Evolutionary conservation across 2,113 vertebrate species (phyloP).

Genomic region (Microcebus lehilahytsara): DNA sequence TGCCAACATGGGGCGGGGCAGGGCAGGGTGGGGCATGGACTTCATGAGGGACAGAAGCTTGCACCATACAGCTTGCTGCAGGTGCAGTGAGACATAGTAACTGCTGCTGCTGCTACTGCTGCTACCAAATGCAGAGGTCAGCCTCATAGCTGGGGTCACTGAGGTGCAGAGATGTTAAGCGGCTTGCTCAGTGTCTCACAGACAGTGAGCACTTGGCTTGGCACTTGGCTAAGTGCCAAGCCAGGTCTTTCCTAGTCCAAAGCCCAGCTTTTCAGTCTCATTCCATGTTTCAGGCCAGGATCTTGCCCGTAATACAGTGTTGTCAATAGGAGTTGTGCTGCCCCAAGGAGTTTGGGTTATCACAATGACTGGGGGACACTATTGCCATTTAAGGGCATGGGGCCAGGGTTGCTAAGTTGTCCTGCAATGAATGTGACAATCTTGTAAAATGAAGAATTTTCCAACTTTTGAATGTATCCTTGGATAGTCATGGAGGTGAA

Average conservation of each 20-base stretch:
- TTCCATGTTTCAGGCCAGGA: not conserved
- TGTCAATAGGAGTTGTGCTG: not conserved
- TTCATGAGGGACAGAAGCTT: not conserved
- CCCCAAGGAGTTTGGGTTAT: not conserved
- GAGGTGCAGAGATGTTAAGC: not conserved
- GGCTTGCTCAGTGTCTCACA: not conserved
- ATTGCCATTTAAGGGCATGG: not conserved
- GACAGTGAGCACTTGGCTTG: not conserved
- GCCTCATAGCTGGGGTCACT: not conserved
- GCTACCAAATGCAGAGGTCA: not conserved
- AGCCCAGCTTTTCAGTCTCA: not conserved
- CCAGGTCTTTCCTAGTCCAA: not conserved
- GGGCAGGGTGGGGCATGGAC: not conserved
- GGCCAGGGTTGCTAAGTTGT: not conserved
- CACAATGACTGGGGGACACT: not conserved
- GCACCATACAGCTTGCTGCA: not conserved
- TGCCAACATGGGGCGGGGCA: not conserved
- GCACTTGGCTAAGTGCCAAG: not conserved
- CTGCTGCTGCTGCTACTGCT: not conserved
- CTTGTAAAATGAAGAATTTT: not conserved
- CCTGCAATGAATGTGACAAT: not conserved
- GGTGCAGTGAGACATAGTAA: not conserved
- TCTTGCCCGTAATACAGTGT: rapidly evolving
- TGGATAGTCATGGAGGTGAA: not conserved
- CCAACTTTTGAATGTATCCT: not conserved